Evolutionary conservation across 2,113 vertebrate genomes (phyloP), one percentile per base, ranked within the genome.

Genomic region (Forbesichthys papilliferus): DNA sequence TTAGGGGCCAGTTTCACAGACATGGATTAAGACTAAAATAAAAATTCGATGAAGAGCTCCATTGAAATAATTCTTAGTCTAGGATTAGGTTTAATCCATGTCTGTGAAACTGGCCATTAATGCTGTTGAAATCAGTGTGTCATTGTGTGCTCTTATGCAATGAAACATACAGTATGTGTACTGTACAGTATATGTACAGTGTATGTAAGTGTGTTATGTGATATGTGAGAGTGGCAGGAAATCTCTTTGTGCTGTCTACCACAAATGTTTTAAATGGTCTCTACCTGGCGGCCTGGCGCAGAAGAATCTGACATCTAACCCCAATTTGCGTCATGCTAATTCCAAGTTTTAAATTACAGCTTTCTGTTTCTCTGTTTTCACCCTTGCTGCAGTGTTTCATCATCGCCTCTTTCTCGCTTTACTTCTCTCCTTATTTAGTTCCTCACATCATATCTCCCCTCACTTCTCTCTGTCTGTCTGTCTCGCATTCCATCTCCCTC

Each of bases 281-380:
- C 42, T 68, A 53, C 27, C 75, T 69, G 71, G 62, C 66, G 53
- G 77, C 73, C 63, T 46, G 13, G 34, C 59, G 33, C 10, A 42
- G 57, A 59, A 59, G 36, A 59, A 59, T 8, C 55, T 71, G 71
- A 81, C 71, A 80, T 74, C 71, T 74, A 58, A 83, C 74, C 75
- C 74, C 78, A 83, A 74, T 80, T 78, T 65, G 73, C 56, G 68
- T 83, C 80, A 75, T 54, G 60, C 66, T 67, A 77, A 74, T 69
- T 81, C 71, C 69, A 75, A 64, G 86, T 79, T 82, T 86, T 73
- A 54, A 68, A 61, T 85, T 83, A 63, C 84, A 59, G 61, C 47
- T 47, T 36, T 27, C 34, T 34, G 46, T 61, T 61, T 64, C 16
- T 48, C 47, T 36, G 9, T 48, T 18, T 48, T 55, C 13, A 34